phyloP scores from a whole-genome alignment of 2,113 vertebrate species.

The Indri indri region DNA sequence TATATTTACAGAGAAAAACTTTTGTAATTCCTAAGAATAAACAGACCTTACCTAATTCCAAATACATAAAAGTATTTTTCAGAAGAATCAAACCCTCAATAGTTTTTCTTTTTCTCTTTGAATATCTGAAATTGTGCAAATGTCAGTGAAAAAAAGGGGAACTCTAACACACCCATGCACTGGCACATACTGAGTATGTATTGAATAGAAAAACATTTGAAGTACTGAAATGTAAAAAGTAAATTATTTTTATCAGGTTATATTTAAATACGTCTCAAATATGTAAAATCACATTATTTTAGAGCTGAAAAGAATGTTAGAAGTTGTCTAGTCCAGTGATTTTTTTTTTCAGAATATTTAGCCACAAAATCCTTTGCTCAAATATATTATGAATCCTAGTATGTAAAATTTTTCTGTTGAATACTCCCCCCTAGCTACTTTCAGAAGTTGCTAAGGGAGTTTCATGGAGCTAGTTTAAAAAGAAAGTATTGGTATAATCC shows the following conservation, averaged over 20 bases:
- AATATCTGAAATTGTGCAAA: not conserved
- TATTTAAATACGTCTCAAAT: not conserved
- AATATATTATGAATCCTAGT: not conserved
- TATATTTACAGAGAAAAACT: not conserved
- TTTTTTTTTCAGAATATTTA: not conserved
- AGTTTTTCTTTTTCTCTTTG: not conserved
- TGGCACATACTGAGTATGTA: not conserved
- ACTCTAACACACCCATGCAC: not conserved
- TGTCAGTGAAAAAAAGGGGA: not conserved
- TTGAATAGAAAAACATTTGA: not conserved
- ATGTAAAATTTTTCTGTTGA: not conserved
- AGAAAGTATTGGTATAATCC: not conserved
- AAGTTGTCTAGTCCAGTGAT: not conserved
- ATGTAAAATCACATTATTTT: slow-evolving; percentile 4
- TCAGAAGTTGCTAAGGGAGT: not conserved
- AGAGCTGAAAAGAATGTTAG: not conserved
- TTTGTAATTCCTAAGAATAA: not conserved
- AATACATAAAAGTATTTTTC: not conserved
- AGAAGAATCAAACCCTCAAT: not conserved
- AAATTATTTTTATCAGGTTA: not conserved
- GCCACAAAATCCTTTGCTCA: not conserved
- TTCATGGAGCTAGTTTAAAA: not conserved
- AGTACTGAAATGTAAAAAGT: not conserved
- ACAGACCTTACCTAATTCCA: not conserved
- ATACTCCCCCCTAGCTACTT: not conserved